Conservation (phyloP, 2,113 vertebrate genomes). For the Paracyprichromis sp. region DNA sequence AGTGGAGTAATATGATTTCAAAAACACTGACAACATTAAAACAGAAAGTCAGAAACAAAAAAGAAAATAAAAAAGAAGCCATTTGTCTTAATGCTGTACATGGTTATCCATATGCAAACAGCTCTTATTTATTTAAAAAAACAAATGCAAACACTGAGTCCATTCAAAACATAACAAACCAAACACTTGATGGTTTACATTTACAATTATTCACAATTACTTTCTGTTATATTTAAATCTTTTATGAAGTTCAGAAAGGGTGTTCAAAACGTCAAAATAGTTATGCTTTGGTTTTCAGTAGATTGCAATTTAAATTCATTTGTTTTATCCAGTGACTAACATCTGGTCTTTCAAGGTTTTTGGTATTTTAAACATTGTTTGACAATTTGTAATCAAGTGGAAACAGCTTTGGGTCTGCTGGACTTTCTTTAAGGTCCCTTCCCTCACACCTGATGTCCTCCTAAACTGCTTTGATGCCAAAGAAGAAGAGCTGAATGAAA, state of each 20-base stretch:
- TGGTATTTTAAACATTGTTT: not conserved
- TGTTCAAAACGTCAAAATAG: not conserved
- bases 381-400: not conserved
- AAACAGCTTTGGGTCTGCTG: not conserved
- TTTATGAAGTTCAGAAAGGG: not conserved
- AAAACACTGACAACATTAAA: not conserved
- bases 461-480: not conserved
- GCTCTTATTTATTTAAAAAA: not conserved
- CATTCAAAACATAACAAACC: not conserved
- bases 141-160: not conserved
- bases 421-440: not conserved
- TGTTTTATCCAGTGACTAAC: not conserved
- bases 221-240: not conserved
- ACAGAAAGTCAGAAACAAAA: not conserved
- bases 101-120: not conserved
- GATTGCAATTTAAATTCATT: not conserved
- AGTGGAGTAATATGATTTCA: not conserved
- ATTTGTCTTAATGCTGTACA: not conserved
- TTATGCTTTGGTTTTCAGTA: not conserved
- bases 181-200: not conserved
- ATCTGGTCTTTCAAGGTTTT: not conserved
- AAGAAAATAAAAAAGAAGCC: not conserved
- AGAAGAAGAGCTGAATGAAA: not conserved
- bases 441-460: not conserved
- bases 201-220: not conserved